Percentiles rank a stretch among this genome's conserved stretches.
Evolutionary conservation across 2,888 invertebrate genomes (phyloP).

Genomic region (Myathropa florea): DNA sequence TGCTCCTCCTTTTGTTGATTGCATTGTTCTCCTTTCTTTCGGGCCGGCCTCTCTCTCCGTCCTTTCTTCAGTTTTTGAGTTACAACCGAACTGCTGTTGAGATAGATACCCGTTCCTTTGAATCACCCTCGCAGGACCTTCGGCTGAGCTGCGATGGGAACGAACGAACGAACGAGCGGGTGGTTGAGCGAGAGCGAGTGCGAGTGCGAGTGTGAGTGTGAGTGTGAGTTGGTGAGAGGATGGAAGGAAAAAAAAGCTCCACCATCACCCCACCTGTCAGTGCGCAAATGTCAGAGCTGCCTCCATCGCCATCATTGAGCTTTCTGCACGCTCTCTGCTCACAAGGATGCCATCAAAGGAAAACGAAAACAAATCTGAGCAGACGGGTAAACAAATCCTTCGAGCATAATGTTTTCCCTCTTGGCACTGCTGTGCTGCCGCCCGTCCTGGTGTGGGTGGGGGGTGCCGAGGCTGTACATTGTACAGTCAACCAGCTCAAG

Average conservation of each 20-base stretch:
- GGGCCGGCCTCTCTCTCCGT: not conserved
- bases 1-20: slow-evolving; percentile 7
- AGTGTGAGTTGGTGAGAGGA: not conserved
- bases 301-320: slow-evolving; percentile 19
- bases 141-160: not conserved
- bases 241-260: slow-evolving; percentile 18
- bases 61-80: slow-evolving; percentile 19
- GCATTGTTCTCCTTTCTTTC: not conserved
- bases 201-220: not conserved
- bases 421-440: not conserved
- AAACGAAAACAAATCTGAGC: slow-evolving; percentile 45
- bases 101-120: slow-evolving; percentile 7
- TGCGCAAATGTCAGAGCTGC: slow-evolving; percentile 47
- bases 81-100: slow-evolving; percentile 39
- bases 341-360: slow-evolving; percentile 13
- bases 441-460: slow-evolving; percentile 15
- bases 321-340: slow-evolving; percentile 35
- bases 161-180: no score
- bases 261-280: slow-evolving; percentile 10
- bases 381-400: slow-evolving; percentile 61
- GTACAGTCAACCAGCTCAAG: slow-evolving; percentile 10
- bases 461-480: not conserved
- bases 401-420: slow-evolving; percentile 45
- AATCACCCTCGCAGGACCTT: slow-evolving; percentile 4
- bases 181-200: not conserved